phyloP scores from a whole-genome alignment of 2,797 vertebrate genomes.

The Urosaurus nigricauda region DNA sequence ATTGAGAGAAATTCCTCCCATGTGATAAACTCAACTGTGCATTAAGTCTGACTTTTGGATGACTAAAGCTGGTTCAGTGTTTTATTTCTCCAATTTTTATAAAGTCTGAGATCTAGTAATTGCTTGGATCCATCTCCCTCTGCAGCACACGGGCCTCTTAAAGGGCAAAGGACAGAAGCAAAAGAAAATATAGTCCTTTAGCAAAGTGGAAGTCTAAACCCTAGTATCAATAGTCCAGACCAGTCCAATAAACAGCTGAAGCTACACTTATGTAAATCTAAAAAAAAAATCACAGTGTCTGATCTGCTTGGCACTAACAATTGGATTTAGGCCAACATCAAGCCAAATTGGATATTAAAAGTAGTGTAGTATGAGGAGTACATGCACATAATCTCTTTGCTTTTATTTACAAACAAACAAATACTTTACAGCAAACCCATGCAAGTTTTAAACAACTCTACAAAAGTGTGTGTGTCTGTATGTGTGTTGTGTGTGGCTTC shows the following conservation, averaged over 20 bases:
- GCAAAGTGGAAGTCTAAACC: no score
- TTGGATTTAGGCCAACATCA: not conserved
- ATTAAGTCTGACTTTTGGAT: not conserved
- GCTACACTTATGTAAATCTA: no score
- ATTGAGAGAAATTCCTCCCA: no score
- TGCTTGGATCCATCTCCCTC: not conserved
- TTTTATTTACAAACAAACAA: not conserved
- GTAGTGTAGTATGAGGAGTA: not conserved
- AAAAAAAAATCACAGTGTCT: no score
- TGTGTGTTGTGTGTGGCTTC: no score
- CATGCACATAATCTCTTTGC: no score
- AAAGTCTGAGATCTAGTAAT: not conserved
- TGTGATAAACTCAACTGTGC: no score
- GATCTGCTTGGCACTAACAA: no score
- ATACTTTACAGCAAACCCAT: not conserved
- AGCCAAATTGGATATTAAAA: not conserved
- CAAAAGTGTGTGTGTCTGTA: not conserved
- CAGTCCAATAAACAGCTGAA: no score
- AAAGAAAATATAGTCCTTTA: not conserved
- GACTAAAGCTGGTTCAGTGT: not conserved
- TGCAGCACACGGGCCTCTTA: not conserved
- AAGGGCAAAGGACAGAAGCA: not conserved
- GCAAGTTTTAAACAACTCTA: accelerated
- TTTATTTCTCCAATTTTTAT: not conserved
- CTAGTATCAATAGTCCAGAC: no score